These are phyloP conservation scores for Uropetala carovei DNA, from an alignment of 2,888 invertebrate species.

Conservation along the genomic window DNA sequence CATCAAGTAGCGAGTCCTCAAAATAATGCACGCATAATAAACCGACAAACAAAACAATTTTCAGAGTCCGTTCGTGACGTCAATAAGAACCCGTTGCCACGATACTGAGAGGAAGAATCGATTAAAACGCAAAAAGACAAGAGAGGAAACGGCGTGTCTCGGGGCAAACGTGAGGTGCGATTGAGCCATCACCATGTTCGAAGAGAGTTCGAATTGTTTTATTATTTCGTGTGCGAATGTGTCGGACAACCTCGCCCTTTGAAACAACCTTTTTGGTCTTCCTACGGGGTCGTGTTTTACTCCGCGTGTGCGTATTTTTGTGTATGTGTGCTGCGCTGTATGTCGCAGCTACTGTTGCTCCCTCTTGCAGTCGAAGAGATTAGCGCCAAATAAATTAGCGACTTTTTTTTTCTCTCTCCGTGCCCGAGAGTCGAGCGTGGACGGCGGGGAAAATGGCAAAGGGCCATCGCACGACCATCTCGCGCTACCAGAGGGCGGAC, in stretches of 20 bases:
- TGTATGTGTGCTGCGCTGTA: background rate
- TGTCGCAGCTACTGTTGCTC: background rate
- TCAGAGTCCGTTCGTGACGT: background rate
- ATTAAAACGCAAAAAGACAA: background rate
- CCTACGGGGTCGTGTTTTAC: background rate
- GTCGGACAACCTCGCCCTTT: background rate
- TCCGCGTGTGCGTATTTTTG: too few species aligned
- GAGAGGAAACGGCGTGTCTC: background rate
- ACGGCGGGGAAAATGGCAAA: background rate
- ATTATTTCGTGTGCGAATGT: background rate
- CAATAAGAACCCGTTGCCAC: background rate
- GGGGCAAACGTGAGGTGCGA: background rate
- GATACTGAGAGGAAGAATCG: background rate
- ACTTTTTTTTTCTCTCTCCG: background rate
- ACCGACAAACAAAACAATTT: too few species aligned
- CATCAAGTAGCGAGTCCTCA: too few species aligned
- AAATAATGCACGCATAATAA: too few species aligned
- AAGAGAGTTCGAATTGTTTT: background rate
- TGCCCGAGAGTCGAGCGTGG: background rate
- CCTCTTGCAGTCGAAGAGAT: background rate
- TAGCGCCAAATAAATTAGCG: constrained; percentile 27
- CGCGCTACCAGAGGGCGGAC: too few species aligned
- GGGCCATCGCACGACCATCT: background rate
- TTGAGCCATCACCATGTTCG: background rate
- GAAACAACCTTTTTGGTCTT: background rate